phyloP scores from a whole-genome alignment of 2,888 invertebrate genomes.

The Hypomecis atomaria region DNA sequence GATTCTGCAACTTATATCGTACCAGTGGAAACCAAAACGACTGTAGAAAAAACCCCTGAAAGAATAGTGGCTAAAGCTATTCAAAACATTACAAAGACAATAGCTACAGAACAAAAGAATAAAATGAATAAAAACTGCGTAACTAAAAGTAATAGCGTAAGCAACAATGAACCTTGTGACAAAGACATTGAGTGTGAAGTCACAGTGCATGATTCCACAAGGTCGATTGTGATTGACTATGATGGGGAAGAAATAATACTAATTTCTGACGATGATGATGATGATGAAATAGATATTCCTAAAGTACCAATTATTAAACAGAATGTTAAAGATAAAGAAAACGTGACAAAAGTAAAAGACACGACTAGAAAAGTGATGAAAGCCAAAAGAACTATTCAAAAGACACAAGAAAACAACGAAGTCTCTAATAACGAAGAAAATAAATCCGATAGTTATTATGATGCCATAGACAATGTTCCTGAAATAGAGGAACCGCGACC shows the following conservation, averaged over 20 bases:
- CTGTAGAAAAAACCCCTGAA: background rate
- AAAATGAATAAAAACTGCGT: background rate
- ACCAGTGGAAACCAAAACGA: background rate
- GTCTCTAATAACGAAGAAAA: background rate
- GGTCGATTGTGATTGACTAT: background rate
- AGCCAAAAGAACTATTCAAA: background rate
- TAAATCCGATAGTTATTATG: background rate
- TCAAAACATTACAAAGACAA: background rate
- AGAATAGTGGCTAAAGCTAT: background rate
- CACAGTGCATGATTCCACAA: background rate
- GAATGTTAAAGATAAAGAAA: background rate
- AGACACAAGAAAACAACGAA: background rate
- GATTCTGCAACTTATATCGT: background rate
- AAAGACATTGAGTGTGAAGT: background rate
- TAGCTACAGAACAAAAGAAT: background rate
- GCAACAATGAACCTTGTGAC: background rate
- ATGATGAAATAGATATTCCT: background rate
- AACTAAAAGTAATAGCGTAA: background rate
- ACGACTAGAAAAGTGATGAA: background rate
- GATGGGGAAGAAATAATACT: conserved; percentile 2
- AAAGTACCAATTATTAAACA: background rate
- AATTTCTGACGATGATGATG: background rate
- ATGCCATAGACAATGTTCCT: background rate
- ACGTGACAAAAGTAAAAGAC: background rate
- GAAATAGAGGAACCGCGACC: background rate